Evolutionary conservation across 2,888 invertebrate genomes (phyloP).

Genomic region (Epirrhoe alternata): DNA sequence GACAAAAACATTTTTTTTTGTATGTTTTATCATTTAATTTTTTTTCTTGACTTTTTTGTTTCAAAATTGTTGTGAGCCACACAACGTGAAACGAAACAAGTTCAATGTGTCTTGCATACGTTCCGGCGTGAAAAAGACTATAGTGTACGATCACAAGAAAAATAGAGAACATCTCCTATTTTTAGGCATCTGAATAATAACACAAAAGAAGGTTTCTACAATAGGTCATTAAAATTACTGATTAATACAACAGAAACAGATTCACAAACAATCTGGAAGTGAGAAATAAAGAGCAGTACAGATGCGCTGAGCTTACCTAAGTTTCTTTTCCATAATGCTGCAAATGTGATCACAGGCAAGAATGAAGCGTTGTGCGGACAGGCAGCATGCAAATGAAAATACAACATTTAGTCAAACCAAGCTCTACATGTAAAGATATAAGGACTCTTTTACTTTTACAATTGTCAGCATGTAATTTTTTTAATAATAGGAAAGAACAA

Average conservation of each 20-base stretch:
- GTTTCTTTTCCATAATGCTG: conserved; percentile 94
- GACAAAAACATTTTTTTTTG: too few species aligned
- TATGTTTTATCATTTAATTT: too few species aligned
- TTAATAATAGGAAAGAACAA: conserved; percentile 7
- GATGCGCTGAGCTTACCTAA: conserved; percentile 87
- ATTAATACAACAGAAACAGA: conserved; percentile 35
- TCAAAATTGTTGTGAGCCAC: too few species aligned
- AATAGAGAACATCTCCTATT: too few species aligned
- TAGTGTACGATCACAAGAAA: too few species aligned
- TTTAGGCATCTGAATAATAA: too few species aligned
- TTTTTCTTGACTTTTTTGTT: too few species aligned
- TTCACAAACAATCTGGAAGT: conserved; percentile 41
- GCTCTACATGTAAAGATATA: conserved; percentile 39
- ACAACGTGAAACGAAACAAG: too few species aligned
- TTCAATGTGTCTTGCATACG: too few species aligned
- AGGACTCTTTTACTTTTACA: conserved; percentile 9
- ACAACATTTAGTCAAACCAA: conserved; percentile 72
- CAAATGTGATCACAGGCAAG: conserved; percentile 81
- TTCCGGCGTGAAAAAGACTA: too few species aligned
- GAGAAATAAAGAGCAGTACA: conserved; percentile 47
- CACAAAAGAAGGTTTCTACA: too few species aligned
- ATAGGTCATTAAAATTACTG: too few species aligned
- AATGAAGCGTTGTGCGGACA: conserved; percentile 85
- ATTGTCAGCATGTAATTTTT: conserved; percentile 21
- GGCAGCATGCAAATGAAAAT: conserved; percentile 85